Percentiles rank a stretch among this genome's conserved stretches.
phyloP scores from a whole-genome alignment of 2,797 vertebrate genomes.

The Podargus strigoides region DNA sequence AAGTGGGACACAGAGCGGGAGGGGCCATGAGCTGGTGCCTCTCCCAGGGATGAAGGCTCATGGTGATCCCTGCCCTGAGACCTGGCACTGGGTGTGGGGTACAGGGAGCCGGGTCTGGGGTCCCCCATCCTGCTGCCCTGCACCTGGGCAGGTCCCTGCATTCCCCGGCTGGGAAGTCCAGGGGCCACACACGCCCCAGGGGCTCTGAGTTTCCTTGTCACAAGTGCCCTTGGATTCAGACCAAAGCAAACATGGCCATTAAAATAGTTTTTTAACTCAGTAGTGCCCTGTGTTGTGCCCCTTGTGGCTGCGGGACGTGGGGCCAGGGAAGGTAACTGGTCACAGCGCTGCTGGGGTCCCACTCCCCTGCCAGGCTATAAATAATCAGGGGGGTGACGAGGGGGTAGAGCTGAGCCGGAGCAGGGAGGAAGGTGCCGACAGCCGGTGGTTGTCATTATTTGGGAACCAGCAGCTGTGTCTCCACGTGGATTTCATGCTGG shows the following conservation, averaged over 20 bases:
- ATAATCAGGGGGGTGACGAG: neutral
- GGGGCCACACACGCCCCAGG: neutral
- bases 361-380: neutral
- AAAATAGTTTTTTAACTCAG: constrained; percentile 10
- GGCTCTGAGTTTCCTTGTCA: neutral
- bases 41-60: neutral
- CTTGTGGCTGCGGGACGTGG: neutral
- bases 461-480: neutral
- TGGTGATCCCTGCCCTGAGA: neutral
- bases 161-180: neutral
- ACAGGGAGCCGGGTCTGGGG: neutral
- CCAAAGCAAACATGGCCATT: constrained; percentile 33
- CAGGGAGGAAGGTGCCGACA: neutral
- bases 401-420: neutral
- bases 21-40: neutral
- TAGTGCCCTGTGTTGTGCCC: neutral
- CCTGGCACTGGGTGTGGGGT: neutral
- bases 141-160: neutral
- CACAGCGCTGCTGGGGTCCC: accelerated
- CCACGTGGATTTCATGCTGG: accelerated
- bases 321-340: neutral
- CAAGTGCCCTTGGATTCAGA: constrained; percentile 60
- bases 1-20: accelerated
- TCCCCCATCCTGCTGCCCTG: neutral
- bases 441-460: neutral